Percentiles rank a stretch among this genome's conserved stretches.
These are phyloP conservation scores for Ophion obscuratus DNA, from an alignment of 2,888 invertebrate genomes.

Conservation along the genomic window DNA sequence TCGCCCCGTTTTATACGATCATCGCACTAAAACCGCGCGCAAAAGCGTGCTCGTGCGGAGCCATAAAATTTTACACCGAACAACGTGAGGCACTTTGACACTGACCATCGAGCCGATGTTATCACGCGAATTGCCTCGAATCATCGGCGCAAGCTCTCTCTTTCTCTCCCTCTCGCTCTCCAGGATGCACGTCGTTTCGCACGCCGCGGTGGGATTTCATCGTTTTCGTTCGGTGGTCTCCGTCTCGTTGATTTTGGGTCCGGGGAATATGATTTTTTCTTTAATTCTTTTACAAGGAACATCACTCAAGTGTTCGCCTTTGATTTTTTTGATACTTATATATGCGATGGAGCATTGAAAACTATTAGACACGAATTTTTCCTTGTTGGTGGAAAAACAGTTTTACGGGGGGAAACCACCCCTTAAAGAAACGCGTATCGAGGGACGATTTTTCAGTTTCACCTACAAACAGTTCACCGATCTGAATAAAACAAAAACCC, in stretches of 20 bases:
- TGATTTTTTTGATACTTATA: too few species aligned
- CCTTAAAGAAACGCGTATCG: too few species aligned
- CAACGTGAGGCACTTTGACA: conserved; percentile 59
- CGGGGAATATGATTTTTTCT: background rate
- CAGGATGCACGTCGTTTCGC: background rate
- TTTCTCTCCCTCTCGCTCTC: conserved; percentile 39
- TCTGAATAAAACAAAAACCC: too few species aligned
- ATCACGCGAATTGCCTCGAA: conserved; percentile 33
- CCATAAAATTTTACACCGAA: conserved; percentile 54
- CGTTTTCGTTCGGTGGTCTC: background rate
- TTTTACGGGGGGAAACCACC: too few species aligned
- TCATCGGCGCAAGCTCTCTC: conserved; percentile 27
- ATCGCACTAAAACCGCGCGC: conserved; percentile 51
- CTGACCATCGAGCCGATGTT: conserved; percentile 38
- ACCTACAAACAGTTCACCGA: too few species aligned
- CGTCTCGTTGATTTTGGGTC: background rate
- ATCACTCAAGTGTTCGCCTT: too few species aligned
- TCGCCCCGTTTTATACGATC: conserved; percentile 61
- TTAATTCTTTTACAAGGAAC: too few species aligned
- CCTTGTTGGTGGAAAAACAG: too few species aligned
- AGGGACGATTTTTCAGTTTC: too few species aligned
- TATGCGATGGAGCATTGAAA: too few species aligned
- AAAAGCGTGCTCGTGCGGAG: conserved; percentile 30
- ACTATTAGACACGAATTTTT: too few species aligned
- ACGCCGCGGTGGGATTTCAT: background rate